Base-by-base conservation (phyloP, 2,113 vertebrate genomes). In the Corydoras sp. region DNA sequence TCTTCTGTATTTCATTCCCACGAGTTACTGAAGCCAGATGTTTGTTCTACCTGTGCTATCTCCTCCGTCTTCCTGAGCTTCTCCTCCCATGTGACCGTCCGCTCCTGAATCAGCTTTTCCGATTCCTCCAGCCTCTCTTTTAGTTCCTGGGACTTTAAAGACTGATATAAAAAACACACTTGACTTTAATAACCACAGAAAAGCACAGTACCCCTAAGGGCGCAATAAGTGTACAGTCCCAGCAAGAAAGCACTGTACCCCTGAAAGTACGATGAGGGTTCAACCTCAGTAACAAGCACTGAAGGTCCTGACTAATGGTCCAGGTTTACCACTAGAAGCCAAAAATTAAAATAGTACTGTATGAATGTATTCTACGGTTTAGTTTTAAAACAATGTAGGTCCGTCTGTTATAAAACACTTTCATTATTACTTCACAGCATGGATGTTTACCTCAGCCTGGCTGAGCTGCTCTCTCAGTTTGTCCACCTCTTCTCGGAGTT, bases 1-100 rank as follows among this genome's bases (percentile, higher is more conserved):
- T 13, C 60, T 10, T 11, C 12, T 53, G 51, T 10, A 14, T 64
- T 48, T 2, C 9, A 48, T 3, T n/a, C 2, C 9, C 12, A 11
- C 18, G 18, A 31, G 3, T 5, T 49, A 68, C 14, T 24, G 43
- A 24, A 12, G 9, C 10, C 9, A 1, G 58, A 48, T 50, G 9
- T 10, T 30, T 51, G 32, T 58, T 11, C 7, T 72, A 77, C 75
- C 75, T 77, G 75, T 24, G 75, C 75, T 0, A 93, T 90, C 68
- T 92, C 92, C 71, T 94, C 93, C 0, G 93, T 93, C 78, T 92
- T 94, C 54, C 92, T 81, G 18, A 94, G 68, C 69, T 93, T 94
- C 81, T 94, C 92, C 78, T 94, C 93, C 93, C 93, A 94, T 54
- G 91, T 93, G 66, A 93, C 91, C 0, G 90, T 93, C 91, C 93